phyloP scores from a whole-genome alignment of 1,140 invertebrate species.

The Formica exsecta region DNA sequence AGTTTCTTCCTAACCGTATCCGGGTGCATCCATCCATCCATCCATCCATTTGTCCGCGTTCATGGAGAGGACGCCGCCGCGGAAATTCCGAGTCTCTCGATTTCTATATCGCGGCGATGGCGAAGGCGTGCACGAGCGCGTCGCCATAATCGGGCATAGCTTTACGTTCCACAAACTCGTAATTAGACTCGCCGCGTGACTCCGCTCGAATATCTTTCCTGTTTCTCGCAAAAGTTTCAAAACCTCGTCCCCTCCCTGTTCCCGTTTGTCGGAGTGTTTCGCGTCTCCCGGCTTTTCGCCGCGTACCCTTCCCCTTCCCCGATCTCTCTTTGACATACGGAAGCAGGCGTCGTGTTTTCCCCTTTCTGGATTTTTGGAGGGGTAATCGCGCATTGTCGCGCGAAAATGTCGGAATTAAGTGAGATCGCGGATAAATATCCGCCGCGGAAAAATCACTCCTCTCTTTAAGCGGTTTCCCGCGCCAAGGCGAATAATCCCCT shows the following conservation, averaged over 20 bases:
- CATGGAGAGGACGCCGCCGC: slow-evolving; percentile 28
- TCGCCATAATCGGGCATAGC: slow-evolving; percentile 43
- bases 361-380: slow-evolving; percentile 2
- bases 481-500: neutral
- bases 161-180: slow-evolving; percentile 72
- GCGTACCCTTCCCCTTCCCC: neutral
- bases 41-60: slow-evolving; percentile 24
- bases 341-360: neutral
- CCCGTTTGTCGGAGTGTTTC: slow-evolving; percentile 12
- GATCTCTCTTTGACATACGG: neutral
- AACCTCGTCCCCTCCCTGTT: neutral
- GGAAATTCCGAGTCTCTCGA: slow-evolving; percentile 63
- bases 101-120: slow-evolving; percentile 14
- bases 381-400: slow-evolving; percentile 10
- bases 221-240: slow-evolving; percentile 55
- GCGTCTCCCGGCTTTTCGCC: slow-evolving; percentile 73
- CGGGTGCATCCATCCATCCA: slow-evolving; percentile 63
- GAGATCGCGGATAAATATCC: slow-evolving; percentile 26
- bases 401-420: slow-evolving; percentile 44
- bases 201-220: slow-evolving; percentile 51
- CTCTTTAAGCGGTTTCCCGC: neutral
- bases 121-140: slow-evolving; percentile 2
- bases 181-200: slow-evolving; percentile 41
- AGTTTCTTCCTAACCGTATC: slow-evolving; percentile 35
- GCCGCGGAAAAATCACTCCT: slow-evolving; percentile 2